Evolutionary conservation across 2,888 invertebrate genomes (phyloP), one percentile per base, ranked within the genome.

Genomic region (Patella ulyssiponensis): DNA sequence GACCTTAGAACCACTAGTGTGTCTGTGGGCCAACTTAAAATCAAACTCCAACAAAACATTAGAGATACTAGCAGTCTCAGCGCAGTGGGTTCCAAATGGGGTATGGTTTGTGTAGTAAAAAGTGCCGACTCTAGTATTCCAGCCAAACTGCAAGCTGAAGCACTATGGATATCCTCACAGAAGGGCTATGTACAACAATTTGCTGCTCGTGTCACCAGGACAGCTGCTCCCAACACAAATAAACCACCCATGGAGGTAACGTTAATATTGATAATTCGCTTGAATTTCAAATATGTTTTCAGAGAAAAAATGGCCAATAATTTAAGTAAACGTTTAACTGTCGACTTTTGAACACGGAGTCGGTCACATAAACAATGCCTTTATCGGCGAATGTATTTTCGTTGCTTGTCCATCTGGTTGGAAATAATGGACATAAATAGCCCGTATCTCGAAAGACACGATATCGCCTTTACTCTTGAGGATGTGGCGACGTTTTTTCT

Each of bases 201-300:
- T 27, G 76, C 81, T 5, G 71, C 77, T 15, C 76, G 81, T n/a
- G 20, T 84, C 9, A 75, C 73, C 23, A 76, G 81, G 23, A 79
- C 79, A 17, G 77, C 84, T 12, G 79, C 75, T 17, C 78, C 80
- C n/a, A 71, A 52, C 20, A 72, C 64, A 27, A 82, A 84, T 72
- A 77, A 71, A 3, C 69, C 79, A 75, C 78, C 81, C 54, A 84
- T 83, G 82, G 82, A 82, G 79, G 86, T 86, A 75, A 75, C 14
- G 76, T 75, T 52, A 15, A 44, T 44, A 44, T 44, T 44, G 44
- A 44, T 7, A 44, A 44, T 44, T 33, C 44, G 44, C 44, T 44
- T 44, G 9, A 44, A 44, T 44, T 44, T 44, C 44, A 44, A 44
- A 44, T 44, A 9, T 44, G 4, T 33, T 33, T 33, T 33, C 33